Evolutionary conservation across 2,888 invertebrate genomes (phyloP).

Genomic region (Eupithecia tripunctaria): DNA sequence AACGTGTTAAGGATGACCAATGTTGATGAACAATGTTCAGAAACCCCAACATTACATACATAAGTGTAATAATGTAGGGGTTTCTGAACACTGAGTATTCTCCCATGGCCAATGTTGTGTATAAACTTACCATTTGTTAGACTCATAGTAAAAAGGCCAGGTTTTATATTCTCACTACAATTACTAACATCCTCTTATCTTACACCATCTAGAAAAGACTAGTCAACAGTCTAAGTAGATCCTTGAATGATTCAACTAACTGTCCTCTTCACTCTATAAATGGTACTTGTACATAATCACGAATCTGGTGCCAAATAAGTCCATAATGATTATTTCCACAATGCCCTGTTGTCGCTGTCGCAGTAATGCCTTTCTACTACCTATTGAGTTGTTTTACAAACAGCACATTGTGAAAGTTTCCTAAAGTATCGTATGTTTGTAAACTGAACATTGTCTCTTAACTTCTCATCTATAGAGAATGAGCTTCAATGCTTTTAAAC

Average conservation of each 20-base stretch:
- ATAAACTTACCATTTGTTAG: neutral
- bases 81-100: too few relatives aligned
- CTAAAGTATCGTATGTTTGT: neutral
- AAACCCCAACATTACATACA: too few relatives aligned
- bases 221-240: neutral
- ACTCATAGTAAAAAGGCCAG: too few relatives aligned
- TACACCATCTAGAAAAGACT: too few relatives aligned
- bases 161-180: too few relatives aligned
- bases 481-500: neutral
- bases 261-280: neutral
- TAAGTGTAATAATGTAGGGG: too few relatives aligned
- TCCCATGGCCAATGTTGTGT: neutral
- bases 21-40: too few relatives aligned
- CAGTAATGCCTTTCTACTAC: neutral
- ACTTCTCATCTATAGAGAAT: neutral
- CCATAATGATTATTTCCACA: neutral
- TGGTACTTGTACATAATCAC: neutral
- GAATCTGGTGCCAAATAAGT: neutral
- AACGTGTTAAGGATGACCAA: too few relatives aligned
- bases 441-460: neutral
- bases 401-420: neutral
- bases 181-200: too few relatives aligned
- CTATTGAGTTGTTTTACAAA: neutral
- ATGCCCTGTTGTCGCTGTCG: neutral
- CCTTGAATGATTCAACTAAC: neutral